Conservation (phyloP, 1,140 invertebrate species). For the Cydia amplana region DNA sequence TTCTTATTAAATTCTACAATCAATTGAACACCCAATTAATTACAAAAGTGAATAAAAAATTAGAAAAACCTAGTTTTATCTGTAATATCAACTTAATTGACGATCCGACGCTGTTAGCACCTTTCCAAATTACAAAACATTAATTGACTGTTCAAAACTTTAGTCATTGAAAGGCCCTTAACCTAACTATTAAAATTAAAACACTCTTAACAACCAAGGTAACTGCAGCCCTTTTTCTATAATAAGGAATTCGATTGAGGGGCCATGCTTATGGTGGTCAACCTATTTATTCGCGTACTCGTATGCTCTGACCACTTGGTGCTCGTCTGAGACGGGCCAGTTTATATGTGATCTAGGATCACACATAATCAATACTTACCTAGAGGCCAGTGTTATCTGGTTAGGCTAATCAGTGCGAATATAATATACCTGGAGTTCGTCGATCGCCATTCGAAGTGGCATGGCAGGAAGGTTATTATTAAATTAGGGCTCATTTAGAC, state of each 20-base stretch:
- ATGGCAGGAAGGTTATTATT: constrained; percentile 58
- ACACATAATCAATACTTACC: neutral
- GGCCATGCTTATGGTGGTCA: neutral
- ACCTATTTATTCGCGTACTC: neutral
- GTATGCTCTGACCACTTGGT: neutral
- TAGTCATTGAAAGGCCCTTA: constrained; percentile 12
- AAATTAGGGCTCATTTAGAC: too few relatives aligned
- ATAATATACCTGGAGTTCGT: neutral
- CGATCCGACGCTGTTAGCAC: constrained; percentile 19
- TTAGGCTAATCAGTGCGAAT: neutral
- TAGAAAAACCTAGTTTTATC: neutral
- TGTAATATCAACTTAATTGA: neutral
- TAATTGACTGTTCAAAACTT: neutral
- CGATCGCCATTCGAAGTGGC: constrained; percentile 5
- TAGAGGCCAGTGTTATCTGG: neutral
- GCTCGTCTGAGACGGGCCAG: neutral
- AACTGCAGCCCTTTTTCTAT: neutral
- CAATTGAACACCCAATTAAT: neutral
- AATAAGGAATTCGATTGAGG: neutral
- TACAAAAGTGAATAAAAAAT: neutral
- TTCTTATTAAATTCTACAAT: neutral
- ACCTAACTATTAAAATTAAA: neutral
- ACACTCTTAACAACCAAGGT: neutral
- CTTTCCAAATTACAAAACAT: constrained; percentile 6
- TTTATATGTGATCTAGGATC: neutral